Conservation (phyloP, 1,140 invertebrate species). For the Sarcophaga peregrina region DNA sequence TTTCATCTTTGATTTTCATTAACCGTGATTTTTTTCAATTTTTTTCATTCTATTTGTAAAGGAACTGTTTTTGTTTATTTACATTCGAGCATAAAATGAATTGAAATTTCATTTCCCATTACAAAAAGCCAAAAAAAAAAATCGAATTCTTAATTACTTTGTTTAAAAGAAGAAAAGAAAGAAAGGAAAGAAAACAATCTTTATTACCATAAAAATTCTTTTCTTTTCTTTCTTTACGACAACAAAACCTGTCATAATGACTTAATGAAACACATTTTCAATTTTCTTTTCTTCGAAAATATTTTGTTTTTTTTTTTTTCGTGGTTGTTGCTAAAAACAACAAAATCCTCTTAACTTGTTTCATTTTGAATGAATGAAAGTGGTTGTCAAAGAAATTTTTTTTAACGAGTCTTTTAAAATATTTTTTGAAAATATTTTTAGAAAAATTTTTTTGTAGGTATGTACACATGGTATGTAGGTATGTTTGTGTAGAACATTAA, state of each 20-base stretch:
- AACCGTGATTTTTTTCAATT: no score
- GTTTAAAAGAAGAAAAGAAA: background rate
- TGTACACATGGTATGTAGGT: no score
- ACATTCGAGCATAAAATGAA: no score
- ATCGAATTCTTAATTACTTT: background rate
- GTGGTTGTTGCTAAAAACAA: background rate
- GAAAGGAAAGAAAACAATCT: background rate
- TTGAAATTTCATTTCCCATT: no score
- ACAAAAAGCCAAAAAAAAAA: no score
- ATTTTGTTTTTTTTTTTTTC: background rate
- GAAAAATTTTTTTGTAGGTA: no score
- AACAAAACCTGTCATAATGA: background rate
- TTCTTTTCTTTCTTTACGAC: background rate
- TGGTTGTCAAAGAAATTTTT: background rate
- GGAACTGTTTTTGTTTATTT: no score
- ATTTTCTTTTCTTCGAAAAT: background rate
- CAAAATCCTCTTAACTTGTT: slow-evolving; percentile 11
- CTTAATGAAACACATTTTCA: background rate
- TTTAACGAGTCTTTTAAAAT: background rate
- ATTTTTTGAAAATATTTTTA: no score
- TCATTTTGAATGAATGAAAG: background rate
- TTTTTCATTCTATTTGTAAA: no score
- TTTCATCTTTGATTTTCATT: no score
- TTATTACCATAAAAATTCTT: background rate
- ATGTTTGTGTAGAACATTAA: no score